These are phyloP conservation scores for Eilema sororculum DNA, from an alignment of 2,888 invertebrate species.

Conservation along the genomic window DNA sequence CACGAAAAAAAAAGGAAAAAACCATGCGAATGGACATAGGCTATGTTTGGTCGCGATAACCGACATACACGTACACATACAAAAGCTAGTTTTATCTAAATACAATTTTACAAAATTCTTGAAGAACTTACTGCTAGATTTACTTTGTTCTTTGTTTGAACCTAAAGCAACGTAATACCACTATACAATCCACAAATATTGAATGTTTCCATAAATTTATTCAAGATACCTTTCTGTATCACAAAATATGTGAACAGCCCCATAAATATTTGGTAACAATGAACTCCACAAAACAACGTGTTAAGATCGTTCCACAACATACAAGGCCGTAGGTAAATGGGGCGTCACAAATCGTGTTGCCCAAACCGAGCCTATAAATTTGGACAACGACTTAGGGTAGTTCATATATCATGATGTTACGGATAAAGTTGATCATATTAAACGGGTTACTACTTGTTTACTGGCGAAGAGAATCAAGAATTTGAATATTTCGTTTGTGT, in stretches of 20 bases:
- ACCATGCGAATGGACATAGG: no score
- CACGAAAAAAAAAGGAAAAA: no score
- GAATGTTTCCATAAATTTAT: background rate
- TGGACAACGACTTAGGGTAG: slow-evolving; percentile 23
- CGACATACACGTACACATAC: no score
- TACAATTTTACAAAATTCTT: no score
- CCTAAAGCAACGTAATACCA: background rate
- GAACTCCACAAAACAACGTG: slow-evolving; percentile 25
- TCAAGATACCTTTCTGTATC: background rate
- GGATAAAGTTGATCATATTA: slow-evolving; percentile 38
- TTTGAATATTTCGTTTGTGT: background rate
- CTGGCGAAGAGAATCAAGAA: background rate
- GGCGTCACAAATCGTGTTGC: slow-evolving; percentile 28
- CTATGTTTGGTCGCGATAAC: no score
- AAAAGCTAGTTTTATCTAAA: no score
- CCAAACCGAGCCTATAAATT: slow-evolving; percentile 40
- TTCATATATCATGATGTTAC: slow-evolving; percentile 32
- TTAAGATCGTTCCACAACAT: slow-evolving; percentile 35
- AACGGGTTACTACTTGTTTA: slow-evolving; percentile 18
- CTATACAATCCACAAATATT: background rate
- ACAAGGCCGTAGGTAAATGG: slow-evolving; percentile 39
- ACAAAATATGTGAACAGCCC: background rate
- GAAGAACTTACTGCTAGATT: no score
- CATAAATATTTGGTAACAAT: slow-evolving; percentile 17
- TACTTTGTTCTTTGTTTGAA: background rate